A percentile compares a stretch with the other conserved stretches of the same genome.
These are phyloP conservation scores for Ceratina japonica DNA, from an alignment of 1,140 invertebrate genomes.

Conservation along the genomic window DNA sequence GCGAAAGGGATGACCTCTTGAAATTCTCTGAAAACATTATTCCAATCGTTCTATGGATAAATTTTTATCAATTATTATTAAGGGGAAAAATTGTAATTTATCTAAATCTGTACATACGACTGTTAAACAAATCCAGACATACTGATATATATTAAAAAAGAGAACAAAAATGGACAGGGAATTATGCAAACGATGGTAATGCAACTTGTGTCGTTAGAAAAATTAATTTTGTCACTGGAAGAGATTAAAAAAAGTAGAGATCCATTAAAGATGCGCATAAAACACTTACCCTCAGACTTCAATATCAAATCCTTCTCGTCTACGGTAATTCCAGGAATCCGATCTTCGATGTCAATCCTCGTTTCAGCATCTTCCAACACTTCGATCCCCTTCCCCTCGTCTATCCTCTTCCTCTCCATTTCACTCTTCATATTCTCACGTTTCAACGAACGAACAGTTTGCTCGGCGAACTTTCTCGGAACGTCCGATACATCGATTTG, in stretches of 20 bases:
- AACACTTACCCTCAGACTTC: conserved; percentile 71
- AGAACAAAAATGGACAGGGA: no score
- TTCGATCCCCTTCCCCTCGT: not conserved
- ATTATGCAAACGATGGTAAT: no score
- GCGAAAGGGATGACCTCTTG: conserved; percentile 54
- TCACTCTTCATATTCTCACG: conserved; percentile 13
- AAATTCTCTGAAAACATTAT: conserved; percentile 55
- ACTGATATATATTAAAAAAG: no score
- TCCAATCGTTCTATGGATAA: no score
- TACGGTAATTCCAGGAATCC: conserved; percentile 65
- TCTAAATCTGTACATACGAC: no score
- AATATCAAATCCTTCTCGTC: conserved; percentile 74
- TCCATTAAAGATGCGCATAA: no score
- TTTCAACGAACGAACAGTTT: conserved; percentile 7
- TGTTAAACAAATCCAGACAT: no score
- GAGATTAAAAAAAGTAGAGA: no score
- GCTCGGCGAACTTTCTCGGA: not conserved
- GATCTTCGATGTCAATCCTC: conserved; percentile 67
- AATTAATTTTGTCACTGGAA: no score
- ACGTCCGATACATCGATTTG: not conserved
- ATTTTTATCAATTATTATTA: no score
- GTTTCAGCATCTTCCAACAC: conserved; percentile 57
- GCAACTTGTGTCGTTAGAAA: no score
- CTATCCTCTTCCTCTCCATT: conserved; percentile 40
- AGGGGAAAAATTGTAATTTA: no score